phyloP scores from a whole-genome alignment of 2,888 invertebrate genomes.

The Gonocerus acuteangulatus region DNA sequence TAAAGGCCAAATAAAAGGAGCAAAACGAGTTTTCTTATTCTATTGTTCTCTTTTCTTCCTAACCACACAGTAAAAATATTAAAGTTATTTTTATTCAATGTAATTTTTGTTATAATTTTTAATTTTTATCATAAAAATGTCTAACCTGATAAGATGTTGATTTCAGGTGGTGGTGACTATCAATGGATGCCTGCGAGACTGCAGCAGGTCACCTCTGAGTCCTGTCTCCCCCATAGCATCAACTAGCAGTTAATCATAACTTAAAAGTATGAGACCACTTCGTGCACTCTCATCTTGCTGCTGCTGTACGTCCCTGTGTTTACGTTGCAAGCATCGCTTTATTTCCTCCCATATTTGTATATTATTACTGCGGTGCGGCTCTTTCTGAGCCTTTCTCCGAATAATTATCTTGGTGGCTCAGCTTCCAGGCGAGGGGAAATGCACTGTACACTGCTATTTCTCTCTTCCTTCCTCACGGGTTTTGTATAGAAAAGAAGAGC shows the following conservation, averaged over 20 bases:
- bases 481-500: conserved; percentile 6
- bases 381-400: not conserved
- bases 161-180: conserved; percentile 66
- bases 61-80: too few relatives aligned
- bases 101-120: too few relatives aligned
- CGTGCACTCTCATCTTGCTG: conserved; percentile 29
- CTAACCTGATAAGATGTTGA: conserved; percentile 6
- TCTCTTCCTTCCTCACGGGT: conserved; percentile 24
- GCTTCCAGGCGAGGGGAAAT: not conserved
- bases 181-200: conserved; percentile 82
- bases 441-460: conserved; percentile 6
- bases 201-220: conserved; percentile 74
- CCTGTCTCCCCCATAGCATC: conserved; percentile 79
- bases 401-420: not conserved
- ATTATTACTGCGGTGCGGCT: not conserved
- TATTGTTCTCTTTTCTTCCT: too few relatives aligned
- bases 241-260: conserved; percentile 70
- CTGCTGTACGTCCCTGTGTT: conserved; percentile 31
- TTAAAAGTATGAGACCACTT: conserved; percentile 25
- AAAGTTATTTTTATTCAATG: too few relatives aligned
- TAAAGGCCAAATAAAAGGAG: too few relatives aligned
- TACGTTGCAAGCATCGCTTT: conserved; percentile 34
- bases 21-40: too few relatives aligned
- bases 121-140: too few relatives aligned
- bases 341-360: conserved; percentile 24